Evolutionary conservation across 2,888 invertebrate species (phyloP), one percentile per base, ranked within the genome.

Genomic region (Biston stratarius): DNA sequence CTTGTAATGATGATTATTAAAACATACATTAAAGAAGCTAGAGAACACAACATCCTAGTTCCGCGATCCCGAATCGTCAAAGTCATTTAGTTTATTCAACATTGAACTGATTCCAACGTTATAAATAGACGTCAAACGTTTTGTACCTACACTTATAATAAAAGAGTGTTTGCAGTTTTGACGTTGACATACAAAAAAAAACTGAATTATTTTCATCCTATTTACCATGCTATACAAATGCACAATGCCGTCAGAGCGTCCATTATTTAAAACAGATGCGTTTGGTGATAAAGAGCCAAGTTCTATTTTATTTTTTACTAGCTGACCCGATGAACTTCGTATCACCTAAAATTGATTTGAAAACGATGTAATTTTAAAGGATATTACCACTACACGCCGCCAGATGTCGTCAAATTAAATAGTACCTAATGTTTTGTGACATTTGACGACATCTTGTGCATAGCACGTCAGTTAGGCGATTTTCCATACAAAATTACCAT

Each of bases 21-120:
- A 45, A 60, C 36, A 57, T 11, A 33, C 55, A 60, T 70, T 70
- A 58, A 67, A 57, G 8, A 53, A 9, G 48, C 15, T 34, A 24
- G 64, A 63, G 57, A 62, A 24, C 47, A 63, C 34, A 15, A 61
- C 58, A 68, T 71, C 64, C 64, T 59, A 71, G 60, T 74, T 73
- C 73, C 71, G 70, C 55, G 58, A 59, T 61, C 55, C 42, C 45
- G 57, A 65, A 60, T 58, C 24, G 45, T 49, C 34, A 47, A 59
- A 48, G 51, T 62, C 44, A 57, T 70, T 58, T 59, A 61, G 53
- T 59, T 67, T 65, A 61, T 51, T 57, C 45, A 66, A 49, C 70
- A 69, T 73, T 73, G 68, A 71, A 70, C 62, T 58, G 66, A 48
- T 62, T 70, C 68, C 73, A 73, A 71, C 49, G 24, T 63, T 68